Conservation (phyloP, 2,888 invertebrate genomes). For the Nephrotoma flavescens region DNA sequence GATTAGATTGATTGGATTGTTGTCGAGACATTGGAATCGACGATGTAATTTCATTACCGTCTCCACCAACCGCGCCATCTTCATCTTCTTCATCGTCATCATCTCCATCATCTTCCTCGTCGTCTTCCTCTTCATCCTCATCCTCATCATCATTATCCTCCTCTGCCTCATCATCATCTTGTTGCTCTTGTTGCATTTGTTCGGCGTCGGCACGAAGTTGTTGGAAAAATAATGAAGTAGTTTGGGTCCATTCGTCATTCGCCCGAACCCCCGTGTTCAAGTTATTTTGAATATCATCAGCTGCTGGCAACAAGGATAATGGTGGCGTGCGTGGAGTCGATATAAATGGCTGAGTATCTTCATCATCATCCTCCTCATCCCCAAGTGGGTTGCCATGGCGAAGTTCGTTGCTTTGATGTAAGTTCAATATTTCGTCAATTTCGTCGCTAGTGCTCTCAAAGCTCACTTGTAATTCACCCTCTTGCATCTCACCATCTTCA, state of each 20-base stretch:
- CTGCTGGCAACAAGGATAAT: neutral
- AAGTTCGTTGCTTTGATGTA: neutral
- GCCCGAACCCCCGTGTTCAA: neutral
- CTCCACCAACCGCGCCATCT: conserved; percentile 11
- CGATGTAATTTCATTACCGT: conserved; percentile 5
- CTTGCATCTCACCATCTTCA: neutral
- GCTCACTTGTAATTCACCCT: neutral
- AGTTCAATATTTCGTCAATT: neutral
- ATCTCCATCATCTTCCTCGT: neutral
- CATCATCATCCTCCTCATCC: neutral
- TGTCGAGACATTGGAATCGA: neutral
- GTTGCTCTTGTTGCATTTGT: neutral
- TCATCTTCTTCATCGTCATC: conserved; percentile 7
- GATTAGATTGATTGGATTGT: neutral
- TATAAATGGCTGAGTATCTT: neutral
- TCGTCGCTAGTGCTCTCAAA: neutral
- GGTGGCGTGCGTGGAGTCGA: neutral
- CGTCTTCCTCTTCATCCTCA: conserved; percentile 2
- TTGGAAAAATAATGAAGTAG: neutral
- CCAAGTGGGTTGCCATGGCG: neutral
- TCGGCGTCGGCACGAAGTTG: neutral
- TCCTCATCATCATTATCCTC: neutral
- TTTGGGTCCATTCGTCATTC: neutral
- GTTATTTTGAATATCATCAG: neutral
- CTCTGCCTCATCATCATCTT: conserved; percentile 3